Percentiles rank a stretch among this genome's conserved stretches.
Evolutionary conservation across 2,113 vertebrate genomes (phyloP).

Genomic region (Aramus guarauna): DNA sequence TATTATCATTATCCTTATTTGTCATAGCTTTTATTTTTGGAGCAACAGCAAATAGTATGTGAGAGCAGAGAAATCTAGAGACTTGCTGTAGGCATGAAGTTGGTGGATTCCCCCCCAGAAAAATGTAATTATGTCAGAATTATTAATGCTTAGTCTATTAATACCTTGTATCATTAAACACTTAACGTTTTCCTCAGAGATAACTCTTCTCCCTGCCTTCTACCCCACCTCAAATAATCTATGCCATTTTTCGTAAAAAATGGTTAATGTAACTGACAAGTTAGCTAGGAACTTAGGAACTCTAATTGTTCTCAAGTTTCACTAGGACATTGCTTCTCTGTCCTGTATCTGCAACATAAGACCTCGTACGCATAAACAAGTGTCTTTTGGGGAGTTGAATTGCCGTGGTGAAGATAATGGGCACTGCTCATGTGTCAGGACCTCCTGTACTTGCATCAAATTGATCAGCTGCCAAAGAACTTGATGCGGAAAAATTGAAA

Average conservation of each 20-base stretch:
- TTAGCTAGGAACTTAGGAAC: background rate
- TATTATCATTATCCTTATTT: background rate
- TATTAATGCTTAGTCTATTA: background rate
- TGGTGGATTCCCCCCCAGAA: background rate
- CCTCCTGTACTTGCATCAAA: background rate
- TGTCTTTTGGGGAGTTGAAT: background rate
- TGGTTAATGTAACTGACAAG: background rate
- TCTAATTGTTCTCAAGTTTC: background rate
- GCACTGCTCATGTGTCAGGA: background rate
- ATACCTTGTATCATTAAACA: background rate
- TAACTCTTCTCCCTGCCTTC: background rate
- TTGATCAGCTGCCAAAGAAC: background rate
- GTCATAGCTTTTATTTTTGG: slow-evolving; percentile 1
- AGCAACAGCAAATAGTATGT: background rate
- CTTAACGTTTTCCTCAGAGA: background rate
- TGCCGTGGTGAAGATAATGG: background rate
- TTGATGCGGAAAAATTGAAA: background rate
- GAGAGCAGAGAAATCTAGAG: background rate
- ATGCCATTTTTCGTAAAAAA: background rate
- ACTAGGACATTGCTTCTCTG: background rate
- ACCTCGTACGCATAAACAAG: background rate
- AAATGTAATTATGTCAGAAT: background rate
- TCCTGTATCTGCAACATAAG: background rate
- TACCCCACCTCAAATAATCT: background rate
- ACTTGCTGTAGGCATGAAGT: background rate